Evolutionary conservation across 2,888 invertebrate genomes (phyloP).

Genomic region (Hirtodrosophila alboralis): DNA sequence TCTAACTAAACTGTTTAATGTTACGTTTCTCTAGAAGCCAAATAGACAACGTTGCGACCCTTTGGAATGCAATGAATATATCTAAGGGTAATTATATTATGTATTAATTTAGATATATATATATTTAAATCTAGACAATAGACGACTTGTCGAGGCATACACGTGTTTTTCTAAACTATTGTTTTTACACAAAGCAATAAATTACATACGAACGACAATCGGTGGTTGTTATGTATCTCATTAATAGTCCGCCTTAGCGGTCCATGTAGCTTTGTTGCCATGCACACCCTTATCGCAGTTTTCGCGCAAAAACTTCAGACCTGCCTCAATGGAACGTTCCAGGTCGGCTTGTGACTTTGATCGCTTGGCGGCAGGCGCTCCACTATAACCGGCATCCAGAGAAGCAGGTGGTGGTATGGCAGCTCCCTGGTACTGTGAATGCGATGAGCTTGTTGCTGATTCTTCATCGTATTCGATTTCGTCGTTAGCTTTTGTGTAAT

Average conservation of each 20-base stretch:
- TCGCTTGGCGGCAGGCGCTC: constrained; percentile 61
- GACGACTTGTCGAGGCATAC: constrained; percentile 28
- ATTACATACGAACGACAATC: constrained; percentile 31
- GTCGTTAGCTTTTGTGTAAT: constrained; percentile 37
- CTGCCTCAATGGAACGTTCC: constrained; percentile 86
- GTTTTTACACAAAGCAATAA: constrained; percentile 69
- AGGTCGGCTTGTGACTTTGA: constrained; percentile 77
- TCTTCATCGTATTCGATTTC: constrained; percentile 9
- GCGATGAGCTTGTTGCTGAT: constrained; percentile 10
- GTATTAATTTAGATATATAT: constrained; percentile 15
- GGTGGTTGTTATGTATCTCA: neutral
- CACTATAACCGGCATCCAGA: constrained; percentile 86
- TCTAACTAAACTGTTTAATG: constrained; percentile 21
- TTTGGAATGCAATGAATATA: constrained; percentile 11
- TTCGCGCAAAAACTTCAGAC: constrained; percentile 85
- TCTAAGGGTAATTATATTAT: constrained; percentile 26
- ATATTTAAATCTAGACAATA: constrained; percentile 38
- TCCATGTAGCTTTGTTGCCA: constrained; percentile 82
- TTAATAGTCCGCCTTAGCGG: constrained; percentile 83
- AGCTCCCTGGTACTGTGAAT: constrained; percentile 75
- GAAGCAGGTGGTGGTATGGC: constrained; percentile 88
- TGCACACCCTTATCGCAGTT: constrained; percentile 85
- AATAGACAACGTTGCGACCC: constrained; percentile 13
- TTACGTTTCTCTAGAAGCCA: constrained; percentile 42
- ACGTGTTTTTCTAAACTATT: constrained; percentile 52